Base-by-base conservation (phyloP, 2,888 invertebrate genomes). In the Drosophila flavopinicola region DNA sequence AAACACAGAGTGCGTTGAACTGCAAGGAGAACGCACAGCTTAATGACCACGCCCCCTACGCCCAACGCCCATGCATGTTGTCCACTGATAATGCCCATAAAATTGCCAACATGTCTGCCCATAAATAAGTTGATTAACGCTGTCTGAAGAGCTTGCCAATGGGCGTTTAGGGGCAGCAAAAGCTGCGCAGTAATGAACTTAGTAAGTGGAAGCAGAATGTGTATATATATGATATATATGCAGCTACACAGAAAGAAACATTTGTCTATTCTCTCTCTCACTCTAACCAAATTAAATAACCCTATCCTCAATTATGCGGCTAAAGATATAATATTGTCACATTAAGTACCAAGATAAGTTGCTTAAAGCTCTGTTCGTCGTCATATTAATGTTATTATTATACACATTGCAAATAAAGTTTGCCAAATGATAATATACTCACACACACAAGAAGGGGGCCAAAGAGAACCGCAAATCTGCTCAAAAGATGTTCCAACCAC, bases 61-160 rank as follows among this genome's bases (percentile, higher is more conserved):
- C n/a, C n/a, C n/a, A n/a, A n/a, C n/a, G n/a, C n/a, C n/a, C n/a
- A n/a, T 30, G 71, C 56, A 48, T 74, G 72, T 47, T 38, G 27
- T 30, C 23, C 45, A 37, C 65, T 59, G 78, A 75, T 75, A 75
- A 68, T 59, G 61, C 11, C 39, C 64, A 77, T 74, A 48, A 74
- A 68, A 69, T 66, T 30, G 42, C 58, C 58, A 56, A 70, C 48
- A 63, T 63, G 61, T 63, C 52, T 13, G 54, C 10, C 38, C 78
- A 78, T 75, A 75, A 75, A 75, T 75, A 75, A 75, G 63, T 75
- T 78, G 78, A 78, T 75, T 75, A 75, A 69, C 70, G 57, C 47
- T 5, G 32, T 15, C 27, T 15, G 11, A 24, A 24, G 25, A 37
- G 42, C 20, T 1, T 13, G 24, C 23, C 15, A 32, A 44, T 5